Conservation (phyloP, 2,797 vertebrate genomes). For the Platalea minor region DNA sequence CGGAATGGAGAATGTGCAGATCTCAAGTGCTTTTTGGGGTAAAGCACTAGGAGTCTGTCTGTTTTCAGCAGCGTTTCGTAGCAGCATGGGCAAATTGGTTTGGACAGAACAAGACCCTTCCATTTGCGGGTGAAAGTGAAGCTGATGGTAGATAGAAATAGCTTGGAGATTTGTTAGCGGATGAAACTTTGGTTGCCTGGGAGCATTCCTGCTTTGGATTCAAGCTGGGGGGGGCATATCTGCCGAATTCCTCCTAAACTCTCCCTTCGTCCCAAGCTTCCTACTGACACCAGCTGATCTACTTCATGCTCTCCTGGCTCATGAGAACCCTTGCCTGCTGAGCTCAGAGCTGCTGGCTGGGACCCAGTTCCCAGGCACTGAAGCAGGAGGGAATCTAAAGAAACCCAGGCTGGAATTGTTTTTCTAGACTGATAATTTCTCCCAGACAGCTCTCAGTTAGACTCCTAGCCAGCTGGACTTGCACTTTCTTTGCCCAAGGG, state of each 20-base stretch:
- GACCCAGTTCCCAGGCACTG: slow-evolving; percentile 10
- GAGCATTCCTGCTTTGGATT: background rate
- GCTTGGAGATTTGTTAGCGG: background rate
- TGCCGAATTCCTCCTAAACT: background rate
- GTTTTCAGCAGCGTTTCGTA: background rate
- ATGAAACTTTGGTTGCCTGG: background rate
- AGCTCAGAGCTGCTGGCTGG: background rate
- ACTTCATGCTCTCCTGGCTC: background rate
- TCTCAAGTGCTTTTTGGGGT: background rate
- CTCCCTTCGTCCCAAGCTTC: background rate
- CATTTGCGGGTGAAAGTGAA: background rate
- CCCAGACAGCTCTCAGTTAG: background rate
- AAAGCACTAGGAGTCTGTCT: background rate
- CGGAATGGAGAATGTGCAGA: accelerated
- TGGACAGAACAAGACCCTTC: background rate
- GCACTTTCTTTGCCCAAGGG: background rate
- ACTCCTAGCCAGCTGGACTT: background rate
- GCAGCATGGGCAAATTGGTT: background rate
- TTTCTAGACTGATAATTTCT: background rate
- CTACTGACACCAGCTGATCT: background rate
- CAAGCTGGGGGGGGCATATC: background rate
- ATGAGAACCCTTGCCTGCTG: background rate
- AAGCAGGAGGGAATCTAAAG: background rate
- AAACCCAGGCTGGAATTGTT: slow-evolving; percentile 22
- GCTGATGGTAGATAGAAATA: background rate